phyloP scores from a whole-genome alignment of 2,797 vertebrate species.

The Etheostoma perlongum region DNA sequence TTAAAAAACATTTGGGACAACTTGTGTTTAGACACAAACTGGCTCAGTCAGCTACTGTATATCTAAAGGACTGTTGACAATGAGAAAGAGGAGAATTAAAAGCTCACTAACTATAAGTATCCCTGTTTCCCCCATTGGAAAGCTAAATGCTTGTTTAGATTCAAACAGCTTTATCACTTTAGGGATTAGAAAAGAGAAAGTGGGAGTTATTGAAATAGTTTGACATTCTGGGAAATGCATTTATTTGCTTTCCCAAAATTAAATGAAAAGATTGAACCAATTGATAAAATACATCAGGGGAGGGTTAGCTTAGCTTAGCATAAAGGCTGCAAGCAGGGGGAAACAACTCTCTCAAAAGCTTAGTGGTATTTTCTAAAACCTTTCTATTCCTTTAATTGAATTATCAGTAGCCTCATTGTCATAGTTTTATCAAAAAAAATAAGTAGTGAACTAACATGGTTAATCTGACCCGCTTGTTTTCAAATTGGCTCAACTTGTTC shows the following conservation, averaged over 20 bases:
- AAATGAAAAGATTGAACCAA: background rate
- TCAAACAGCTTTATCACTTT: background rate
- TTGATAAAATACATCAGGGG: background rate
- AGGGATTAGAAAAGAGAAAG: background rate
- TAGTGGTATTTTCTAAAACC: too few species aligned
- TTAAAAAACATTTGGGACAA: background rate
- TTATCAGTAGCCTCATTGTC: background rate
- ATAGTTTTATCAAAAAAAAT: background rate
- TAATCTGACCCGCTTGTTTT: background rate
- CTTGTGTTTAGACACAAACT: slow-evolving; percentile 1
- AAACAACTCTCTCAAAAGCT: background rate
- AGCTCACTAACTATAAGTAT: slow-evolving; percentile 31
- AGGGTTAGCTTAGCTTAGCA: background rate
- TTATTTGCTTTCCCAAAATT: background rate
- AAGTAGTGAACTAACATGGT: too few species aligned
- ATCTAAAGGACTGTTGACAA: slow-evolving; percentile 13
- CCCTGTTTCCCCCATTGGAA: too few species aligned
- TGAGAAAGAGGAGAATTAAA: slow-evolving; percentile 21
- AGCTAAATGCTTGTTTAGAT: too few species aligned
- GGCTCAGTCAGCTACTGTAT: slow-evolving; percentile 1
- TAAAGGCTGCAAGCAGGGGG: background rate
- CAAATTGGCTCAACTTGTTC: background rate
- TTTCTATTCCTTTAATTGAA: too few species aligned
- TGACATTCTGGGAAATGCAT: background rate
- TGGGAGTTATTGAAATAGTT: background rate